Evolutionary conservation across 2,888 invertebrate genomes (phyloP).

Genomic region (Adelphocoris suturalis): DNA sequence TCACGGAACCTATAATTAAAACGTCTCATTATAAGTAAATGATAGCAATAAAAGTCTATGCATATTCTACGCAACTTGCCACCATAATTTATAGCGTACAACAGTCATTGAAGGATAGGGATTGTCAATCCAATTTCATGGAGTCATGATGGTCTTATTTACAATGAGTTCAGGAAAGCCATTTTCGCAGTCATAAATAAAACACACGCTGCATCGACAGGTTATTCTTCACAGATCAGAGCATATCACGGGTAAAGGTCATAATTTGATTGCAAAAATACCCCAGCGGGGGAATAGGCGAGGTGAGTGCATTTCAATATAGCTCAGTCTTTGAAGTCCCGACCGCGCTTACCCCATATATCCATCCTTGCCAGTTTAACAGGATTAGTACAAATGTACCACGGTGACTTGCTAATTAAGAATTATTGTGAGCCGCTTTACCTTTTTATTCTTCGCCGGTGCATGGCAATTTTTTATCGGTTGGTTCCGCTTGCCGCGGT

Average conservation of each 20-base stretch:
- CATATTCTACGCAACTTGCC: background rate
- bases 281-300: background rate
- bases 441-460: background rate
- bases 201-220: slow-evolving; percentile 3
- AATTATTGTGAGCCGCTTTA: slow-evolving; percentile 43
- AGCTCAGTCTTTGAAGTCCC: slow-evolving; percentile 56
- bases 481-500: slow-evolving; percentile 16
- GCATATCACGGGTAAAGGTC: slow-evolving; percentile 13
- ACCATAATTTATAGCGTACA: background rate
- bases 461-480: slow-evolving; percentile 23
- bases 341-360: slow-evolving; percentile 40
- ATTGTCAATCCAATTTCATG: background rate
- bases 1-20: too few species aligned
- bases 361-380: slow-evolving; percentile 28
- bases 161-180: background rate
- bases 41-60: background rate
- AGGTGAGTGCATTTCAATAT: slow-evolving; percentile 40
- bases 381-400: slow-evolving; percentile 63
- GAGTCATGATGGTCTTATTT: background rate
- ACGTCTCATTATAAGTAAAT: too few species aligned
- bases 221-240: background rate
- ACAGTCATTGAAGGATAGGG: background rate
- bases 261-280: slow-evolving; percentile 26
- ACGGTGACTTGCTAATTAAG: slow-evolving; percentile 57
- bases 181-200: background rate